Percentiles rank a stretch among this genome's conserved stretches.
Evolutionary conservation across 37 sponge, comb jelly and placozoan species (phyloP).

Genomic region (Agelas oroides): DNA sequence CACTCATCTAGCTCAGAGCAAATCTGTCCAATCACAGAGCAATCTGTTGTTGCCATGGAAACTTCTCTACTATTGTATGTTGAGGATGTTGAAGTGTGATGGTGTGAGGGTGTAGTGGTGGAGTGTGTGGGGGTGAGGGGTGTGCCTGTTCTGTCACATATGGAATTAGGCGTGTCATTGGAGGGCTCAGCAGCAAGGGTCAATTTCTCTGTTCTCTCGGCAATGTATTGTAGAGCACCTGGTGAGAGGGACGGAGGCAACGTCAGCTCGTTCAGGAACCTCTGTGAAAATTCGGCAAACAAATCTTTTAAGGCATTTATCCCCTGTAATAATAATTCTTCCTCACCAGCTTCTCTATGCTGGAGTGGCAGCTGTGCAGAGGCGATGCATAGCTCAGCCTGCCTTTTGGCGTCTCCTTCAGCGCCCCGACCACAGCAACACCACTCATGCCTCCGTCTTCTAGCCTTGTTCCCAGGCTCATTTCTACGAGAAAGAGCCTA

Average conservation of each 20-base stretch:
- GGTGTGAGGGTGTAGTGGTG: neutral
- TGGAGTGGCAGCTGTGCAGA: neutral
- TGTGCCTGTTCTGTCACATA: neutral
- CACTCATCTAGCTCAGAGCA: neutral
- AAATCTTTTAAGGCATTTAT: too few species aligned
- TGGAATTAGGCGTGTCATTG: neutral
- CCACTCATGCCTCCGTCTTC: too few species aligned
- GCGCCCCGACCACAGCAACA: neutral
- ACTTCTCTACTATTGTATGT: neutral
- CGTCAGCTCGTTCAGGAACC: neutral
- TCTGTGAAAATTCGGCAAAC: neutral
- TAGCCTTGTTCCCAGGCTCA: too few species aligned
- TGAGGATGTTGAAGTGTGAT: neutral
- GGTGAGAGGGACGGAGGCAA: slow-evolving; percentile 19
- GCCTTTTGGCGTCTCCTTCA: slow-evolving; percentile 37
- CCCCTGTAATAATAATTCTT: neutral
- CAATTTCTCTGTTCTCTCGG: neutral
- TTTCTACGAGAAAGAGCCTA: too few species aligned
- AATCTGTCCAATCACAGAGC: slow-evolving; percentile 13
- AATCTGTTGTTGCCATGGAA: too few species aligned
- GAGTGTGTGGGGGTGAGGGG: neutral
- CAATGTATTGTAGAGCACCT: neutral
- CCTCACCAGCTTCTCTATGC: neutral
- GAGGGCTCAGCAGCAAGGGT: neutral
- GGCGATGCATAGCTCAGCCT: neutral